These are phyloP conservation scores for Lynx canadensis DNA, from an alignment of 2,113 vertebrate genomes.

Conservation along the genomic window DNA sequence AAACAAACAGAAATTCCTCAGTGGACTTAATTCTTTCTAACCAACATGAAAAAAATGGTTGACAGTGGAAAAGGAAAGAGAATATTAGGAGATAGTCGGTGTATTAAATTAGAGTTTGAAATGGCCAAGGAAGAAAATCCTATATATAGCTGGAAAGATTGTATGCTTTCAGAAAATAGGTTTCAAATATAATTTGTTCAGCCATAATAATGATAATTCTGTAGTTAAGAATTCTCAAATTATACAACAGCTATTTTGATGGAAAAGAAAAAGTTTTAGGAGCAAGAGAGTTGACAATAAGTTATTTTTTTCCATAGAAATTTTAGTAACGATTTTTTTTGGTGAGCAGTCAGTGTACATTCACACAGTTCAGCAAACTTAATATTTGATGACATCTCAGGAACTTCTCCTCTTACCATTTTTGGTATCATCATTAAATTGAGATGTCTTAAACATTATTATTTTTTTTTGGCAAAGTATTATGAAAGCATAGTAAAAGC, in stretches of 20 bases:
- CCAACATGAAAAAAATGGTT: background rate
- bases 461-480: background rate
- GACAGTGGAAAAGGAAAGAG: background rate
- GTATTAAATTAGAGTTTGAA: constrained; percentile 6
- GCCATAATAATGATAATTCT: background rate
- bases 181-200: constrained; percentile 11
- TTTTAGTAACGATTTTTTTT: background rate
- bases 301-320: background rate
- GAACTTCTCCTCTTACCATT: background rate
- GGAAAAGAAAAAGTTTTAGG: background rate
- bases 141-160: background rate
- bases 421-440: background rate
- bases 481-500: background rate
- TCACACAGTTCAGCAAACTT: constrained; percentile 1
- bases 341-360: background rate
- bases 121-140: background rate
- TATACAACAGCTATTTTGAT: background rate
- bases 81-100: background rate
- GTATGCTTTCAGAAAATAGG: background rate
- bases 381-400: background rate
- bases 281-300: background rate
- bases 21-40: background rate
- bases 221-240: background rate
- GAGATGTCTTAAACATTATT: background rate
- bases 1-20: constrained; percentile 20